Evolutionary conservation across 1,140 invertebrate species (phyloP), one percentile per base, ranked within the genome.

Genomic region (Danaus plexippus): DNA sequence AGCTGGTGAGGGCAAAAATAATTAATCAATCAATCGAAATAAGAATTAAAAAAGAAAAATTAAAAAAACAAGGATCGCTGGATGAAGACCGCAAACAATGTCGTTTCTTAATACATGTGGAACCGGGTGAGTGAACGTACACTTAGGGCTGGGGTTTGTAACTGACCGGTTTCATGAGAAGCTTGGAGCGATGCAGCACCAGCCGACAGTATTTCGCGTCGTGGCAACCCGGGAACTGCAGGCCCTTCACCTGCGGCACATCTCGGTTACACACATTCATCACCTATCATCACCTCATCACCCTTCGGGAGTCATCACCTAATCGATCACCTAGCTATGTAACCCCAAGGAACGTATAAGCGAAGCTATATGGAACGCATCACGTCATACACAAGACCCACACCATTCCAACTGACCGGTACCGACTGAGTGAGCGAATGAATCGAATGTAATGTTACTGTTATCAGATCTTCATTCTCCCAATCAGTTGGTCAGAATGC

Each of bases 161-260:
- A 92, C 94, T 95, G 94, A 97, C 96, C 95, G 95, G 94, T 90
- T 93, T 93, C 88, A 98, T 92, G 85, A 97, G 93, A 89, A 96
- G 94, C 85, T 94, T 93, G 89, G 96, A 97, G 88, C 96, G 92
- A 88, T 97, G 95, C 89, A 96, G 90, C 85, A 98, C 94, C 90
- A 95, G 94, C 79, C 95, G 94, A 91, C 95, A 96, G 91, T 97
- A 97, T 87, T 93, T 92, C 80, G 95, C 93, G 91, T 97, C 95
- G 88, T 96, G 93, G 89, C 95, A 95, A 87, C 96, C 96, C 83
- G 95, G 95, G 89, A 97, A 96, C 92, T 94, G 94, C 81, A 96
- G 91, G 88, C 95, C 95, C 91, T 97, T 97, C 89, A 96, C 94
- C 95, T 97, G 92, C 88, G 87, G 73, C 63, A 81, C 72, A 77